Base-by-base conservation (phyloP, 1,140 invertebrate species). In the Papilio aristodemus region DNA sequence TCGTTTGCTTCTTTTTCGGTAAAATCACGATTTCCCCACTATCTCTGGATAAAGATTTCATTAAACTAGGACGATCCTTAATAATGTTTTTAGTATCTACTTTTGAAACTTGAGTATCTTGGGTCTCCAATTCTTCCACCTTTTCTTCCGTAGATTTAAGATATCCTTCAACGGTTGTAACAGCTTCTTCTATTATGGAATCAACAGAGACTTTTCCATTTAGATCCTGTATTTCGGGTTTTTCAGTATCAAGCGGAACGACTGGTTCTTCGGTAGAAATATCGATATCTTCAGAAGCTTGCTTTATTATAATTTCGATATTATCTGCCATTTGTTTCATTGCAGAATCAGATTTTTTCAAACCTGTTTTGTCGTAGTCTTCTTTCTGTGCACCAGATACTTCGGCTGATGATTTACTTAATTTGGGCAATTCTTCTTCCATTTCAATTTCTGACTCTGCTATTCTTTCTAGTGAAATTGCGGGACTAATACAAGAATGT, bases 301-400 rank as follows among this genome's bases (percentile, higher is more conserved):
- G 89, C 79, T 91, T 90, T 27, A 91, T 91, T 59, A 91, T 90
- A n/a, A 91, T 91, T 84, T 91, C 89, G 71, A 91, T 91, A 72
- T 91, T 91, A 67, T 91, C 89, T 27, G 89, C 89, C 87, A 91
- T 91, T 81, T 91, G 85, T 71, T 91, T 91, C 88, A 91, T 91
- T 8, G 87, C 84, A 22, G 89, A 90, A 69, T 91, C 89, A 43
- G 88, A 91, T 76, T 91, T 91, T 72, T 90, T 90, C 66, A 91
- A 73, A 68, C 83, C 82, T 66, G 64, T 75, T 63, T 68, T 75
- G 8, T 13, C 69, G 38, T 80, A 74, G 22, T 75, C 66, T 25
- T 71, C 67, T 63, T 72, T 73, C 25, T 58, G n/a, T 36, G 57
- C 78, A 54, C 75, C 62, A 11, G 19, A 50, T 27, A 59, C 60